Conservation (phyloP, 2,113 vertebrate genomes). For the Leucosticte australis region DNA sequence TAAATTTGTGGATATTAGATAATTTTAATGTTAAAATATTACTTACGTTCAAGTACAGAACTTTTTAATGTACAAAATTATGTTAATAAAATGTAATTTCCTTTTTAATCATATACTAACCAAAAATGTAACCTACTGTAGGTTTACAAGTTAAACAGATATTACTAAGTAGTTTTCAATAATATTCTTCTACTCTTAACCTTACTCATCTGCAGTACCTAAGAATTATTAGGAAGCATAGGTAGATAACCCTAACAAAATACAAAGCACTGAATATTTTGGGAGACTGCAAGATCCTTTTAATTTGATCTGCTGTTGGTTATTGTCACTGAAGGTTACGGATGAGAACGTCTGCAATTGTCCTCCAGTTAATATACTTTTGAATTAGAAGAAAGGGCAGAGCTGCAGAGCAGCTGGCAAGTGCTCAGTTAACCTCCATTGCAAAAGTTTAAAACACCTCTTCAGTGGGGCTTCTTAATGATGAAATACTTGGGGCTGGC, state of each 20-base stretch:
- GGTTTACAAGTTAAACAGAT: neutral
- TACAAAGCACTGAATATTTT: neutral
- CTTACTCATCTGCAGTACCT: neutral
- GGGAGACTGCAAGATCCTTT: neutral
- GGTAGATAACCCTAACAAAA: neutral
- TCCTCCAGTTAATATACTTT: conserved; percentile 2
- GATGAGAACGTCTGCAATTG: conserved; percentile 1
- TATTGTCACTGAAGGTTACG: conserved; percentile 12
- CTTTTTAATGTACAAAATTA: neutral
- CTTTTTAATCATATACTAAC: neutral
- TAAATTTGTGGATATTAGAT: neutral
- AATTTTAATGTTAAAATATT: neutral
- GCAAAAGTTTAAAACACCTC: neutral
- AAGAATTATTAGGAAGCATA: neutral
- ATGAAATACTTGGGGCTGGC: neutral
- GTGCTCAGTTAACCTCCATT: neutral
- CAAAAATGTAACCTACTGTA: neutral
- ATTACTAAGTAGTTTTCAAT: neutral
- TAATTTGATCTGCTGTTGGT: neutral
- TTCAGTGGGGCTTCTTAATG: neutral
- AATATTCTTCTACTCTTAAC: neutral
- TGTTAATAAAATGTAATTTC: neutral
- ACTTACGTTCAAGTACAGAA: neutral
- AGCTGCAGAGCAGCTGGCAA: neutral
- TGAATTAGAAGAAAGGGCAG: conserved; percentile 2